These are phyloP conservation scores for Selenia dentaria DNA, from an alignment of 2,888 invertebrate genomes.

Conservation along the genomic window DNA sequence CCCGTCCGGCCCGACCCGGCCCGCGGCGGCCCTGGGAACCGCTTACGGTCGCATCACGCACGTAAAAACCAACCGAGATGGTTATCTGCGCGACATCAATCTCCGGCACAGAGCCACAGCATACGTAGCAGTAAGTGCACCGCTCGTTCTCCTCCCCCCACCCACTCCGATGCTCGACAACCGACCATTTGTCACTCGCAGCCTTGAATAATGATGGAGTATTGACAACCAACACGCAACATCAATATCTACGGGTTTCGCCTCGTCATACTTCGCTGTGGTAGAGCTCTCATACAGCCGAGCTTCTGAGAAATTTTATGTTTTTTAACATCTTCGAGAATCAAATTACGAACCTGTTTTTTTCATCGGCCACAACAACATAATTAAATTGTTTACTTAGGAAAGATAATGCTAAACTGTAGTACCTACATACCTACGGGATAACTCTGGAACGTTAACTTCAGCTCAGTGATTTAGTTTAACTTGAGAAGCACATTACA, in stretches of 20 bases:
- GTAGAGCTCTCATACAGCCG: neutral
- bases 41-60: conserved; percentile 18
- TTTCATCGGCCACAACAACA: no score
- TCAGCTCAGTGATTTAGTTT: no score
- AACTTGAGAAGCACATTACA: no score
- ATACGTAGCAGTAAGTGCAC: neutral
- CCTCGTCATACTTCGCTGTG: conserved; percentile 32
- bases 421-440: no score
- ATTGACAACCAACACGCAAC: conserved; percentile 38
- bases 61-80: conserved; percentile 47
- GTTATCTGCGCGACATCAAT: conserved; percentile 69
- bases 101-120: conserved; percentile 34
- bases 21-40: conserved; percentile 38
- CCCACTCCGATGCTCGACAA: neutral
- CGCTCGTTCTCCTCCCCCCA: neutral
- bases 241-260: conserved; percentile 31
- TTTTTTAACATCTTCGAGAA: no score
- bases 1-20: conserved; percentile 17
- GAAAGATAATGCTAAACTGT: no score
- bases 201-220: conserved; percentile 49
- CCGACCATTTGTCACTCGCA: conserved; percentile 50
- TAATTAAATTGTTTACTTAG: no score
- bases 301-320: no score
- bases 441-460: no score
- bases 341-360: no score